Evolutionary conservation across 2,797 vertebrate genomes (phyloP).

Genomic region (Microtus obscurus): DNA sequence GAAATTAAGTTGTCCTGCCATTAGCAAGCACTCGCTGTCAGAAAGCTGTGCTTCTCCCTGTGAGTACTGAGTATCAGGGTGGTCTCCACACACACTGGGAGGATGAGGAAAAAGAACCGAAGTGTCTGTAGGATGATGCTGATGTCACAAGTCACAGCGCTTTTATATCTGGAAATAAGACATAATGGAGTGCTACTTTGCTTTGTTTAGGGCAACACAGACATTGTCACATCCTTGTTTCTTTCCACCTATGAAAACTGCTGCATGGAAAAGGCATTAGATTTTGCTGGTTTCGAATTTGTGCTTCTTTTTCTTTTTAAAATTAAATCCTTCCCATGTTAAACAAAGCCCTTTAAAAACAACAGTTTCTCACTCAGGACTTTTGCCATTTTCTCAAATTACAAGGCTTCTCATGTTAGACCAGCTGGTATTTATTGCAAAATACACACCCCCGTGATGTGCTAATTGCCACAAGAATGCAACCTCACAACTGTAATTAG

Average conservation of each 20-base stretch:
- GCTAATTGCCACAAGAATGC: slow-evolving; percentile 69
- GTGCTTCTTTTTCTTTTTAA: background rate
- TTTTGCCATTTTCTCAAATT: slow-evolving; percentile 70
- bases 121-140: background rate
- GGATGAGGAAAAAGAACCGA: background rate
- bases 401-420: slow-evolving; percentile 45
- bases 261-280: background rate
- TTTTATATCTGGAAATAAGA: background rate
- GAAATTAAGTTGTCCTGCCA: background rate
- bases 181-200: background rate
- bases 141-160: background rate
- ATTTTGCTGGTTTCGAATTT: slow-evolving; percentile 30
- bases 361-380: slow-evolving; percentile 45
- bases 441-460: slow-evolving; percentile 48
- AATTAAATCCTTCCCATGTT: background rate
- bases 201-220: background rate
- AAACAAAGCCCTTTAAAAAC: background rate
- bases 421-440: slow-evolving; percentile 72
- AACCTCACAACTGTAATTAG: slow-evolving; percentile 83
- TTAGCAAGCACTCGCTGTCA: background rate
- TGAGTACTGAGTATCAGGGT: background rate
- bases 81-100: background rate
- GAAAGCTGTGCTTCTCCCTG: background rate
- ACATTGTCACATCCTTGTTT: background rate
- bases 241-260: background rate